phyloP scores from a whole-genome alignment of 2,797 vertebrate genomes.

The Melanotaenia maccullochi region DNA sequence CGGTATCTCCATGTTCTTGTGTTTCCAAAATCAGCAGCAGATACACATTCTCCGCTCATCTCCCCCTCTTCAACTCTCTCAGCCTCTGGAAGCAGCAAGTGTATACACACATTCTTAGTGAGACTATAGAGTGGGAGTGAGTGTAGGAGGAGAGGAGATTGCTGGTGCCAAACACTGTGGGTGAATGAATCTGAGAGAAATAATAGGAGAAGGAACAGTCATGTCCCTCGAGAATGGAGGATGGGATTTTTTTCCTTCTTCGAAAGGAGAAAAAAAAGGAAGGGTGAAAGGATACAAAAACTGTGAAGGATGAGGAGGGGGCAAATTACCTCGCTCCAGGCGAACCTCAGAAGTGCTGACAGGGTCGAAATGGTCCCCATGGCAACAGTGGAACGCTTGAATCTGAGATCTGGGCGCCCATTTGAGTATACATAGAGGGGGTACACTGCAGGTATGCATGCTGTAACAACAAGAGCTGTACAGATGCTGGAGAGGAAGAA shows the following conservation, averaged over 20 bases:
- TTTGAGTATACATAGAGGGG: slow-evolving; percentile 28
- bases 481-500: slow-evolving; percentile 39
- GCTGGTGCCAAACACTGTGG: slow-evolving; percentile 69
- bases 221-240: slow-evolving; percentile 60
- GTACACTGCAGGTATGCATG: slow-evolving; percentile 48
- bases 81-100: slow-evolving; percentile 45
- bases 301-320: slow-evolving; percentile 44
- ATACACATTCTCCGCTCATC: slow-evolving; percentile 39
- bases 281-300: slow-evolving; percentile 38
- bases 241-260: slow-evolving; percentile 42
- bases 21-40: slow-evolving; percentile 60
- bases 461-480: slow-evolving; percentile 11
- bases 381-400: slow-evolving; percentile 62
- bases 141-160: slow-evolving; percentile 68
- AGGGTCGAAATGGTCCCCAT: slow-evolving; percentile 59
- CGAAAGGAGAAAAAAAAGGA: slow-evolving; percentile 32
- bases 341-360: slow-evolving; percentile 71
- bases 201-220: slow-evolving; percentile 62
- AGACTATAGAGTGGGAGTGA: slow-evolving; percentile 62
- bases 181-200: slow-evolving; percentile 73
- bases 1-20: slow-evolving; percentile 47
- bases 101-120: slow-evolving; percentile 47
- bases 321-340: slow-evolving; percentile 60
- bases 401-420: slow-evolving; percentile 36
- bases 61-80: slow-evolving; percentile 3